Percentiles rank a stretch among this genome's conserved stretches.
These are phyloP conservation scores for Ceyx margarethae DNA, from an alignment of 2,113 vertebrate genomes.

Conservation along the genomic window DNA sequence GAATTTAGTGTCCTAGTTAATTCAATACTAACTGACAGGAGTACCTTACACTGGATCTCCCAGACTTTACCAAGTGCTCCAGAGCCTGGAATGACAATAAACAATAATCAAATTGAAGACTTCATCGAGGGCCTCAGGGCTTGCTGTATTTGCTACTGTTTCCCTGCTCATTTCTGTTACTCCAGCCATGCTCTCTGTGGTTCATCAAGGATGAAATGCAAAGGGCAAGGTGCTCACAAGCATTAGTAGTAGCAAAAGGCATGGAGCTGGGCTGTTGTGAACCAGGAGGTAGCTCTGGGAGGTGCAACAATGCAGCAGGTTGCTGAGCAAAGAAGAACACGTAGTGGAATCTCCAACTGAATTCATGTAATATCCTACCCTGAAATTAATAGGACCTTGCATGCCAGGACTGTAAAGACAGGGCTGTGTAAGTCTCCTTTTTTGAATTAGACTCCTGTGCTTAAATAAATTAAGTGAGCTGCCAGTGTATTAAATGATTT, in stretches of 20 bases:
- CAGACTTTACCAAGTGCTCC: background rate
- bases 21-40: rapidly evolving
- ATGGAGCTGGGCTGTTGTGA: background rate
- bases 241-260: background rate
- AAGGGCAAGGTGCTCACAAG: background rate
- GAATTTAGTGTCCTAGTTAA: background rate
- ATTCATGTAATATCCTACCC: background rate
- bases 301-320: background rate
- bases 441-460: slow-evolving; percentile 45
- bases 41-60: background rate
- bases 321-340: background rate
- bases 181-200: background rate
- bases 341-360: background rate
- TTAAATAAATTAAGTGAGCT: slow-evolving; percentile 62
- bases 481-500: slow-evolving; percentile 62
- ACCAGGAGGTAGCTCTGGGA: background rate
- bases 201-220: background rate
- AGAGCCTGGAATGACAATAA: background rate
- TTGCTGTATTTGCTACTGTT: background rate
- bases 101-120: background rate
- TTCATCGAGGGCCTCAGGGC: background rate
- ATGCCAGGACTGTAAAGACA: slow-evolving; percentile 5
- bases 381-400: slow-evolving; percentile 24
- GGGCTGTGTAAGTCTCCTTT: background rate
- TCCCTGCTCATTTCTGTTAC: background rate